Evolutionary conservation across 2,888 invertebrate genomes (phyloP).

Genomic region (Aphodius granarius): DNA sequence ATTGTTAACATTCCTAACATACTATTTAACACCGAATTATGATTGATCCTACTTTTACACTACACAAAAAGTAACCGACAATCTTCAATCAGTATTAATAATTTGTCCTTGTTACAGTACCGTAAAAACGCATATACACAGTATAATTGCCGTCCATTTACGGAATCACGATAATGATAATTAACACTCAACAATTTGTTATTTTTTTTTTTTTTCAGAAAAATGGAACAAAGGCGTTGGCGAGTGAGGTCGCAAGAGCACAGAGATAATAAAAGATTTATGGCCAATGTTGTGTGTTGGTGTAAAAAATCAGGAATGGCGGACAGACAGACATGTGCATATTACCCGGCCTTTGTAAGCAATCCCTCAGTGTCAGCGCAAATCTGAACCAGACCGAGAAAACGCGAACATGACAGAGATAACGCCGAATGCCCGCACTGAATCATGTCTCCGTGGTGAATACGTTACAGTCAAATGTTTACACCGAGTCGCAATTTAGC

Average conservation of each 20-base stretch:
- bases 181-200: not conserved
- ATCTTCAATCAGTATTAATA: too few relatives aligned
- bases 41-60: not conserved
- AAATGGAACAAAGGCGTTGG: not conserved
- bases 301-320: not conserved
- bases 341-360: slow-evolving; percentile 6
- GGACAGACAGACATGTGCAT: not conserved
- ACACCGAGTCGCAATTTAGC: slow-evolving; percentile 32
- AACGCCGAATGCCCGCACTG: slow-evolving; percentile 40
- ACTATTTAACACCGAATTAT: not conserved
- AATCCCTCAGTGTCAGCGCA: slow-evolving; percentile 37
- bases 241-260: not conserved
- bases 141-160: slow-evolving; percentile 18
- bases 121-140: slow-evolving; percentile 22
- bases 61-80: too few relatives aligned
- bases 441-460: slow-evolving; percentile 40
- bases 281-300: not conserved
- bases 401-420: slow-evolving; percentile 46
- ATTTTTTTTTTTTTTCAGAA: not conserved
- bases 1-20: not conserved
- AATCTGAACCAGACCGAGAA: slow-evolving; percentile 43
- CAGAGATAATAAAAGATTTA: not conserved
- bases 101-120: too few relatives aligned
- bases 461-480: slow-evolving; percentile 32
- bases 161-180: not conserved